Conservation (phyloP, 2,888 invertebrate genomes). For the Chrysodeixis includens region DNA sequence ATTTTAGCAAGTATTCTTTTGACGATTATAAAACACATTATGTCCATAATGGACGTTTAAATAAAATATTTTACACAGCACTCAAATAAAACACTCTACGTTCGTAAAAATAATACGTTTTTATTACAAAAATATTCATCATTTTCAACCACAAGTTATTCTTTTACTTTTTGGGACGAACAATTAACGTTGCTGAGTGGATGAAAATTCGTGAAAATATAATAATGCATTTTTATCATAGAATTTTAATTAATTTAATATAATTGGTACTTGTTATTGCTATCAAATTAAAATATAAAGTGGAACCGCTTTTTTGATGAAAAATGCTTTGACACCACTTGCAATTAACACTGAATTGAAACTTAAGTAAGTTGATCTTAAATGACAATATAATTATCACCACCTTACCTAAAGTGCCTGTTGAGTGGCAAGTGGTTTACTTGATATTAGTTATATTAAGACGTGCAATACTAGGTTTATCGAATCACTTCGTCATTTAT, state of each 20-base stretch:
- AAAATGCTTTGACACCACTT: no score
- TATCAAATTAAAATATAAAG: no score
- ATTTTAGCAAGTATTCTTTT: slow-evolving; percentile 4
- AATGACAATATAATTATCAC: no score
- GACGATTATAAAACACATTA: slow-evolving; percentile 13
- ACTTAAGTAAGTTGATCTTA: no score
- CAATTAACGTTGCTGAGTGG: background rate
- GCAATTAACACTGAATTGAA: no score
- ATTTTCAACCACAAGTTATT: background rate
- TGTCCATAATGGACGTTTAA: slow-evolving; percentile 13
- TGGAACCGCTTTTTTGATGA: no score
- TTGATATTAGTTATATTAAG: no score
- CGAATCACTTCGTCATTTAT: no score
- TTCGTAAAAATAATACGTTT: slow-evolving; percentile 27
- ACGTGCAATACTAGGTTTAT: no score
- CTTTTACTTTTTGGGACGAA: slow-evolving; percentile 2
- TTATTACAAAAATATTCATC: slow-evolving; percentile 1
- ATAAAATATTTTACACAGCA: slow-evolving; percentile 25
- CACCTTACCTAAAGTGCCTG: no score
- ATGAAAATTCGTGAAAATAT: background rate
- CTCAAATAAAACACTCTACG: slow-evolving; percentile 19
- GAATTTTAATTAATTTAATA: background rate
- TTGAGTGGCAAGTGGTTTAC: no score
- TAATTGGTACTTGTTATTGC: background rate
- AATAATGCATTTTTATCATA: background rate